Conservation (phyloP, 2,888 invertebrate genomes). For the Apodemia zela region DNA sequence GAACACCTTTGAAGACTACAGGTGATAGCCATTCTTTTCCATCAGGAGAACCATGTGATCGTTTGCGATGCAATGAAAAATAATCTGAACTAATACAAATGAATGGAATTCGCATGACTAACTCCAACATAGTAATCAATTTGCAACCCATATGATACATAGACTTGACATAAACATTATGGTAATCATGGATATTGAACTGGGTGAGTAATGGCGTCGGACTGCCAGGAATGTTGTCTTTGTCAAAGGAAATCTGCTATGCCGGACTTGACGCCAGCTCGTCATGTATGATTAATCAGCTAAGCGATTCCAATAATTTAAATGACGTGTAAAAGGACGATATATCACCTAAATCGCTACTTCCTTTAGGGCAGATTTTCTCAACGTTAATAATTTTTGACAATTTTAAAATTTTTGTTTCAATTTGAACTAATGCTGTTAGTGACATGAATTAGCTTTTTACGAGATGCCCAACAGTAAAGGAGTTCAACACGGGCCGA, state of each 20-base stretch:
- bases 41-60: too few relatives aligned
- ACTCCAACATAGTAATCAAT: background rate
- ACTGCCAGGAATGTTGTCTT: slow-evolving; percentile 68
- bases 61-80: background rate
- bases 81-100: background rate
- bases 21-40: too few relatives aligned
- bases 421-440: too few relatives aligned
- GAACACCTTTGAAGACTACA: too few relatives aligned
- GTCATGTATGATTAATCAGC: slow-evolving; percentile 11
- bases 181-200: slow-evolving; percentile 10
- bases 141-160: background rate
- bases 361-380: background rate
- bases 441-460: too few relatives aligned
- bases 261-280: slow-evolving; percentile 37
- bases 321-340: background rate
- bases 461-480: too few relatives aligned
- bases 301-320: background rate
- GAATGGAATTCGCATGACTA: slow-evolving; percentile 8
- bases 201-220: slow-evolving; percentile 34
- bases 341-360: background rate
- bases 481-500: too few relatives aligned
- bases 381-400: too few relatives aligned
- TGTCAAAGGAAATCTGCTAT: slow-evolving; percentile 74
- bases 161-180: slow-evolving; percentile 3
- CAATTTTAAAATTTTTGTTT: too few relatives aligned